phyloP scores from a whole-genome alignment of 2,888 invertebrate genomes.

The Lutraria lutraria region DNA sequence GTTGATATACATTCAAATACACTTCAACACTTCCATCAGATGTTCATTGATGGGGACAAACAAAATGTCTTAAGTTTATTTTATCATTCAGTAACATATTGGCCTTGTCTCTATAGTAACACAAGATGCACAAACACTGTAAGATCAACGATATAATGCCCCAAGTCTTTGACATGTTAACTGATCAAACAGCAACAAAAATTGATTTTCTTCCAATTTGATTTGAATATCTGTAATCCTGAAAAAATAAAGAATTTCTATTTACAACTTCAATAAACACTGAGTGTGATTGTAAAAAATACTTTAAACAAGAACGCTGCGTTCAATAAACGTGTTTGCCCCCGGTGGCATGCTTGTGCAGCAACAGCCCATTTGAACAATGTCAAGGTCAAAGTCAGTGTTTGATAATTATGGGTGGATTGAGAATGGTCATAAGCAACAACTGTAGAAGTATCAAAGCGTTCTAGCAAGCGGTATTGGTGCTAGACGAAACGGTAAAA shows the following conservation, averaged over 20 bases:
- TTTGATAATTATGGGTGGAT: too few relatives aligned
- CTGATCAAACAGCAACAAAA: conserved; percentile 13
- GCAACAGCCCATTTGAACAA: too few relatives aligned
- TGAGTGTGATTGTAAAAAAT: too few relatives aligned
- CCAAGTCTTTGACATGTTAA: conserved; percentile 24
- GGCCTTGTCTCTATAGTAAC: conserved; percentile 34
- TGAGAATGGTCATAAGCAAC: too few relatives aligned
- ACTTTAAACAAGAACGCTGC: too few relatives aligned
- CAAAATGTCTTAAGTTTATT: conserved; percentile 21
- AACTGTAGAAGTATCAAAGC: too few relatives aligned
- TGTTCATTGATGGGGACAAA: conserved; percentile 24
- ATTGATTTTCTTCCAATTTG: conserved; percentile 12
- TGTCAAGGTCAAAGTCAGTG: too few relatives aligned
- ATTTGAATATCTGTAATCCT: conserved; percentile 38
- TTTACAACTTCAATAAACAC: too few relatives aligned
- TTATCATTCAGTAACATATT: conserved; percentile 19
- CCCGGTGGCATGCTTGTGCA: too few relatives aligned
- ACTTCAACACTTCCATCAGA: background rate
- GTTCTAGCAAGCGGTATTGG: too few relatives aligned
- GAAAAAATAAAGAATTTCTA: background rate
- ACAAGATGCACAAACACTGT: conserved; percentile 39
- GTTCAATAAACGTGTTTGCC: too few relatives aligned
- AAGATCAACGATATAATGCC: conserved; percentile 32
- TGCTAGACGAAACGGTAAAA: too few relatives aligned
- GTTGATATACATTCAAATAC: background rate